A percentile compares a stretch with the other conserved stretches of the same genome.
Evolutionary conservation across 2,888 invertebrate species (phyloP).

Genomic region (Lepidochitona cinerea): DNA sequence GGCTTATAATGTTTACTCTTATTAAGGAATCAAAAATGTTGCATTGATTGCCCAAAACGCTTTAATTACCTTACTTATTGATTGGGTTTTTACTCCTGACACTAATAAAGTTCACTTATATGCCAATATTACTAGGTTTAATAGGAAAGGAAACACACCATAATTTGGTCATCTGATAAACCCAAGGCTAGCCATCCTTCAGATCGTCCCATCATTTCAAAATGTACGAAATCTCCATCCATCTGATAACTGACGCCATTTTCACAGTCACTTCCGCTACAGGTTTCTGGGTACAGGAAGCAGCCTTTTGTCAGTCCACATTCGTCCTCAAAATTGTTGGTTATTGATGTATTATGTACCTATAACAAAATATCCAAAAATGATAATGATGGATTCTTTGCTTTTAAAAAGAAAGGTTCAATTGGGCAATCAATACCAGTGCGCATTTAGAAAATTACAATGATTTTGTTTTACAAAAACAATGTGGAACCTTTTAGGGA

Average conservation of each 20-base stretch:
- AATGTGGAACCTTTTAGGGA: too few species aligned
- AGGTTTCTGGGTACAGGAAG: constrained; percentile 15
- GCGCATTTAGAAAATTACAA: neutral
- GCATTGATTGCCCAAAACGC: too few species aligned
- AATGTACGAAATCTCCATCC: neutral
- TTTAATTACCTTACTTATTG: too few species aligned
- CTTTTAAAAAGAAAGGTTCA: neutral
- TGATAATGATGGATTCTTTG: neutral
- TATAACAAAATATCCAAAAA: neutral
- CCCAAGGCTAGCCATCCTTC: neutral
- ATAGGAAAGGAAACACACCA: too few species aligned
- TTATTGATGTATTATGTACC: neutral
- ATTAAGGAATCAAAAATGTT: too few species aligned
- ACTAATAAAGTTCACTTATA: too few species aligned
- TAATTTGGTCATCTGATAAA: neutral
- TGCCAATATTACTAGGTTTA: too few species aligned
- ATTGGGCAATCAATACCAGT: neutral
- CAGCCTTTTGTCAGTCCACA: constrained; percentile 20
- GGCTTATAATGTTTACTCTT: too few species aligned
- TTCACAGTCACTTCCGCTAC: constrained; percentile 11
- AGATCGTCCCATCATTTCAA: constrained; percentile 13
- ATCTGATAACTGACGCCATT: constrained; percentile 7
- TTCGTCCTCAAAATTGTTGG: neutral
- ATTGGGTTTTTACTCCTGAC: too few species aligned
- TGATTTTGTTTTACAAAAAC: neutral